Evolutionary conservation across 1,140 invertebrate species (phyloP), one percentile per base, ranked within the genome.

Genomic region (Aphelenchoides besseyi): DNA sequence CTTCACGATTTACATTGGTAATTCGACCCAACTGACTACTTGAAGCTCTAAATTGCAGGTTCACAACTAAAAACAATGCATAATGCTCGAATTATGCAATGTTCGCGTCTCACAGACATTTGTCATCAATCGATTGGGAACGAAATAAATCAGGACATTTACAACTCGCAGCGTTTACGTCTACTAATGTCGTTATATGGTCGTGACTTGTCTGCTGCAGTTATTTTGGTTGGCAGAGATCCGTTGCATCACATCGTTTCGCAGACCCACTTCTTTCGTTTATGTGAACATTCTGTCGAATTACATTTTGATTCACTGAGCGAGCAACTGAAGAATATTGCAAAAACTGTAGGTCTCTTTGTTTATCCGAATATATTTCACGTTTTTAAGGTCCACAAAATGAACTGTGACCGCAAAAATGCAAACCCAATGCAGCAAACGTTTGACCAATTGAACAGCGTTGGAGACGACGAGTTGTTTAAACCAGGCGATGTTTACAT

Each of bases 51-150:
- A 28, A 35, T 16, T 70, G 23, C 23, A 79, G 95, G 95, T 67
- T 93, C 94, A 1, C 95, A 98, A 87, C 89, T 98, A 86, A 98
- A 98, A 87, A 93, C 96, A 82, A 97, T 94, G 88, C 94, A 98
- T 86, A 98, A 98, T 86, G 91, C 97, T 74, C 88, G 95, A 62
- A 90, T 98, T 67, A 86, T 97, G 3, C 91, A 92, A 73, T 90
- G 90, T 9, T 90, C 94, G 86, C 89, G 92, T 32, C 88, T 95
- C 74, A 61, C 30, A 36, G 92, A 95, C 81, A 89, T 97, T 72
- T 95, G 93, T 85, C 88, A 89, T 63, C 23, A 35, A 33, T 53
- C 33, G 23, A 18, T 18, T n/a, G 75, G 35, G n/a, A n/a, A 36
- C 2, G 69, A 64, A 18, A 30, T n/a, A 18, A 29, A 74, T 2